A percentile compares a stretch with the other conserved stretches of the same genome.
These are phyloP conservation scores for Catocala fraxini DNA, from an alignment of 2,888 invertebrate genomes.

Conservation along the genomic window DNA sequence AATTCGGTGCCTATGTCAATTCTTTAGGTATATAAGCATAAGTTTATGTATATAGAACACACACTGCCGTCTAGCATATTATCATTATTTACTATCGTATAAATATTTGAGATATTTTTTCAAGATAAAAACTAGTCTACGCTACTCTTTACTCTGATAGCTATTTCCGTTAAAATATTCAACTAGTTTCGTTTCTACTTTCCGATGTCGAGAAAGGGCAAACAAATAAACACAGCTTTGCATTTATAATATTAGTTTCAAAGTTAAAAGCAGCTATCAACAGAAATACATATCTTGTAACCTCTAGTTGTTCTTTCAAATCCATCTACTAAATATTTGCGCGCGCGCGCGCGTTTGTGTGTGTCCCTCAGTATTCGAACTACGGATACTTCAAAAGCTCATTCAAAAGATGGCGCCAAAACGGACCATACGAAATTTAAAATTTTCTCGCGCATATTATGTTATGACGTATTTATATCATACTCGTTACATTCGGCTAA, in stretches of 20 bases:
- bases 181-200: not conserved
- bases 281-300: not conserved
- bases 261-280: not conserved
- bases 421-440: not conserved
- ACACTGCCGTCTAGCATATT: too few relatives aligned
- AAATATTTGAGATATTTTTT: too few relatives aligned
- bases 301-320: constrained; percentile 7
- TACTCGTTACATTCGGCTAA: constrained; percentile 6
- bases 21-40: too few relatives aligned
- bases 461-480: constrained; percentile 4
- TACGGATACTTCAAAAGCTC: constrained; percentile 15
- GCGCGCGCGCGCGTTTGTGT: not conserved
- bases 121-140: too few relatives aligned
- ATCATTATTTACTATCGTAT: too few relatives aligned
- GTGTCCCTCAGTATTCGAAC: constrained; percentile 6
- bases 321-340: not conserved
- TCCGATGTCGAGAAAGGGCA: not conserved
- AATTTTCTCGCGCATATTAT: not conserved
- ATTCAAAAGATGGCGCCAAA: constrained; percentile 9
- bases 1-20: too few relatives aligned
- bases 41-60: too few relatives aligned
- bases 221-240: not conserved
- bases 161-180: not conserved
- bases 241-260: not conserved
- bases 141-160: too few relatives aligned